Base-by-base conservation (phyloP, 2,888 invertebrate genomes). In the Bhutanitis thaidina region DNA sequence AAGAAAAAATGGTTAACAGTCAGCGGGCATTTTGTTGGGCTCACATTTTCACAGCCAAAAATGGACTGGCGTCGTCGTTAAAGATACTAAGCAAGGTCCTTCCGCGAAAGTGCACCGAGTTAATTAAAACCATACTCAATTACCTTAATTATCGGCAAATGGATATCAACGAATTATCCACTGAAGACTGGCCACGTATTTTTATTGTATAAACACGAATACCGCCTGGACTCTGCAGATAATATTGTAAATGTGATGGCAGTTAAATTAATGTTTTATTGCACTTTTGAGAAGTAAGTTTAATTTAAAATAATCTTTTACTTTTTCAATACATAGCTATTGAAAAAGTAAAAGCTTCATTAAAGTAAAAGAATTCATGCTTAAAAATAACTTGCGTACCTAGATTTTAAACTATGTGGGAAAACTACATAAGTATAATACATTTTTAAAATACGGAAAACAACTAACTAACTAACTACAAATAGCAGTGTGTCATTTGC, bases 381-480 rank as follows among this genome's bases (percentile, higher is more conserved):
- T n/a, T n/a, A n/a, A n/a, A n/a, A n/a, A n/a, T n/a, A n/a, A n/a
- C n/a, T n/a, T n/a, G n/a, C n/a, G n/a, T n/a, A n/a, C n/a, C n/a
- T 20, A 20, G 5, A 2, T 20, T 3, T 20, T 3, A 3, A 20
- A 3, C 20, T 20, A 20, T 3, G 20, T 3, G 5, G 20, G 20
- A 5, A 20, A 20, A 2, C 20, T 7, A 27, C 2, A 27, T 27
- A 27, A 27, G 5, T 7, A 7, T 8, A 27, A 27, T 27, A 20
- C 20, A 20, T 27, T 27, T 27, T 27, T 27, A 27, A 4, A 41
- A 30, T 15, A 7, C 7, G 9, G 10, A 32, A 40, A 29, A 27
- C 27, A 52, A 45, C 49, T 54, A 48, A 72, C n/a, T n/a, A n/a
- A n/a, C n/a, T n/a, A 76, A 71, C 70, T 70, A 27, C 27, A 27